Conservation (phyloP, 2,113 vertebrate species). For the Carassius carassius region DNA sequence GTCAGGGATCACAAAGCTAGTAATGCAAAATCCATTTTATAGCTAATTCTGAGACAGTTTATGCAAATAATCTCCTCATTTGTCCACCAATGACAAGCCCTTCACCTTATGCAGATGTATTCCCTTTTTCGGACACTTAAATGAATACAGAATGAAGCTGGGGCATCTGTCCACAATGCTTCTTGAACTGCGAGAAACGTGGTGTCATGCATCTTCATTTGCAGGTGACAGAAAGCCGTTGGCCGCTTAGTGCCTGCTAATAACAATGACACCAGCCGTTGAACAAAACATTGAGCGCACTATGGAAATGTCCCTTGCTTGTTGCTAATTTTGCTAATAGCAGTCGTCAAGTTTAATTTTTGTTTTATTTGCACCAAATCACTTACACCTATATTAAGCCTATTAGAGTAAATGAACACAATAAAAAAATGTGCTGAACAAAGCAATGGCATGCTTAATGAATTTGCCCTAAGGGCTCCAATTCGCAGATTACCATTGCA, state of each 20-base stretch:
- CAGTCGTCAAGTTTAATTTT: slow-evolving; percentile 29
- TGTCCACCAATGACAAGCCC: slow-evolving; percentile 22
- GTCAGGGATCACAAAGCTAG: slow-evolving; percentile 57
- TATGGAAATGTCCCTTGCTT: slow-evolving; percentile 43
- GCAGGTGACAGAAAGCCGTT: slow-evolving; percentile 39
- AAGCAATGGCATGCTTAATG: background rate
- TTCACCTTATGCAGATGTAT: slow-evolving; percentile 11
- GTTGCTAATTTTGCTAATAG: slow-evolving; percentile 52
- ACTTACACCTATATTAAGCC: slow-evolving; percentile 14
- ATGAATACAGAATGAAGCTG: slow-evolving; percentile 42
- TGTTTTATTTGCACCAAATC: slow-evolving; percentile 38
- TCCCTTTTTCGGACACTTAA: slow-evolving; percentile 18
- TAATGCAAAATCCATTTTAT: slow-evolving; percentile 54
- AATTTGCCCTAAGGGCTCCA: background rate
- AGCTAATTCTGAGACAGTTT: slow-evolving; percentile 56
- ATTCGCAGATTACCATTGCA: no score
- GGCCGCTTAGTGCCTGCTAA: slow-evolving; percentile 41
- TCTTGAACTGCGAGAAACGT: slow-evolving; percentile 28
- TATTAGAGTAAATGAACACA: background rate
- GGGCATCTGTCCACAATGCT: background rate
- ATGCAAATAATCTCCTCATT: slow-evolving; percentile 49
- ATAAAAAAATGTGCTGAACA: slow-evolving; percentile 10
- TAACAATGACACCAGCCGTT: background rate
- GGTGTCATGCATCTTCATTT: slow-evolving; percentile 59
- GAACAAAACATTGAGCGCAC: slow-evolving; percentile 40